phyloP scores from a whole-genome alignment of 2,888 invertebrate genomes.

The Melangyna quadrimaculata region DNA sequence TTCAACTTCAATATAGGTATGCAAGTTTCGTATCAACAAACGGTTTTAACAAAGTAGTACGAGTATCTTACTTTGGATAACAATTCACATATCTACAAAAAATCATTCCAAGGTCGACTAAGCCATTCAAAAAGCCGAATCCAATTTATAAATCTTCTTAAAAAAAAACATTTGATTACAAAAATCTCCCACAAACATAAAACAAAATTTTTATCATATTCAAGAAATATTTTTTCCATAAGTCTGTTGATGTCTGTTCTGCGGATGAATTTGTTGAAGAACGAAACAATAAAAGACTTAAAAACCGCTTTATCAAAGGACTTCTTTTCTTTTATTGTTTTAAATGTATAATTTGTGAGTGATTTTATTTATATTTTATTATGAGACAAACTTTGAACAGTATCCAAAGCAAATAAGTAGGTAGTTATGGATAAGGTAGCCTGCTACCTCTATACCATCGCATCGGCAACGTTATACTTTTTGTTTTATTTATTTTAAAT shows the following conservation, averaged over 20 bases:
- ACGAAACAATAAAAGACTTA: background rate
- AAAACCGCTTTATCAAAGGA: background rate
- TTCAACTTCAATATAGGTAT: too few species aligned
- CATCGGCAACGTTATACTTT: background rate
- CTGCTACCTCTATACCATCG: too few species aligned
- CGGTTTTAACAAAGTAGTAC: too few species aligned
- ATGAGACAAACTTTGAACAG: background rate
- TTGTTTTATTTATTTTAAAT: background rate
- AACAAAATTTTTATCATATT: background rate
- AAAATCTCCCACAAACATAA: background rate
- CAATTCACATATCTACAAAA: too few species aligned
- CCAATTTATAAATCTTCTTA: background rate
- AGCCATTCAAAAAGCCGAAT: background rate
- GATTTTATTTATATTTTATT: conserved; percentile 6
- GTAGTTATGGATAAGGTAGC: too few species aligned
- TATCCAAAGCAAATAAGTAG: background rate
- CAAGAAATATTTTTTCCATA: background rate
- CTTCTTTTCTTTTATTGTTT: conserved; percentile 2
- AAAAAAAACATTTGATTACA: background rate
- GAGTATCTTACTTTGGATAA: too few species aligned
- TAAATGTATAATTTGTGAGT: background rate
- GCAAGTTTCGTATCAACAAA: too few species aligned
- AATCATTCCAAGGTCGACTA: background rate
- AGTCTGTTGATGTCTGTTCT: background rate
- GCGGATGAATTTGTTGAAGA: background rate